These are phyloP conservation scores for Whitmania pigra DNA, from an alignment of 1,140 invertebrate species.

Conservation along the genomic window DNA sequence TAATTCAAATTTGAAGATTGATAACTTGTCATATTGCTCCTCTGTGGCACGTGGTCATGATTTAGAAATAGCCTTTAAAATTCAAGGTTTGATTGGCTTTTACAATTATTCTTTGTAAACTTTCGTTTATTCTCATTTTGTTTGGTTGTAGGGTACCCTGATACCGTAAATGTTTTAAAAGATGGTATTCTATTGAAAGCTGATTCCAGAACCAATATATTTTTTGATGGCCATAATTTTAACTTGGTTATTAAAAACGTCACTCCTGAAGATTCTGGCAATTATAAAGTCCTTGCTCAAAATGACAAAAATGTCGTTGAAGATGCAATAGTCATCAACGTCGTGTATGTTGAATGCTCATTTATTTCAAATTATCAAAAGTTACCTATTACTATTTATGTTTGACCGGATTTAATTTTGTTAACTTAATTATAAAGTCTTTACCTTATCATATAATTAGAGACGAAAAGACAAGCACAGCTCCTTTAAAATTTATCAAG, in stretches of 20 bases:
- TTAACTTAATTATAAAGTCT: too few relatives aligned
- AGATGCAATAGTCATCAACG: not conserved
- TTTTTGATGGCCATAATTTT: slow-evolving; percentile 3
- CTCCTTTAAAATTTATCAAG: not conserved
- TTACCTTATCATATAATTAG: not conserved
- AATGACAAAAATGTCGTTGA: not conserved
- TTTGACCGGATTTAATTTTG: too few relatives aligned
- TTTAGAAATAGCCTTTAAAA: not conserved
- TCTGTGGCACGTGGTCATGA: not conserved
- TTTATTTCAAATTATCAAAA: too few relatives aligned
- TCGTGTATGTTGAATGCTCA: not conserved
- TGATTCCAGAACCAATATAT: not conserved
- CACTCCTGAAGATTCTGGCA: not conserved
- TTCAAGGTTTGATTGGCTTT: not conserved
- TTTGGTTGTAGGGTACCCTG: not conserved
- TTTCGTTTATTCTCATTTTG: too few relatives aligned
- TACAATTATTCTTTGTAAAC: too few relatives aligned
- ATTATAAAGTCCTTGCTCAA: not conserved
- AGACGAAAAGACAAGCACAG: not conserved
- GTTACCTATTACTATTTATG: too few relatives aligned
- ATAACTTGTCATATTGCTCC: not conserved
- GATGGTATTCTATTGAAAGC: not conserved
- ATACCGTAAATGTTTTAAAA: not conserved
- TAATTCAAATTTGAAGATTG: slow-evolving; percentile 7
- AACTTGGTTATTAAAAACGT: slow-evolving; percentile 6